phyloP scores from a whole-genome alignment of 2,888 invertebrate genomes.

The Masnerella sp. region DNA sequence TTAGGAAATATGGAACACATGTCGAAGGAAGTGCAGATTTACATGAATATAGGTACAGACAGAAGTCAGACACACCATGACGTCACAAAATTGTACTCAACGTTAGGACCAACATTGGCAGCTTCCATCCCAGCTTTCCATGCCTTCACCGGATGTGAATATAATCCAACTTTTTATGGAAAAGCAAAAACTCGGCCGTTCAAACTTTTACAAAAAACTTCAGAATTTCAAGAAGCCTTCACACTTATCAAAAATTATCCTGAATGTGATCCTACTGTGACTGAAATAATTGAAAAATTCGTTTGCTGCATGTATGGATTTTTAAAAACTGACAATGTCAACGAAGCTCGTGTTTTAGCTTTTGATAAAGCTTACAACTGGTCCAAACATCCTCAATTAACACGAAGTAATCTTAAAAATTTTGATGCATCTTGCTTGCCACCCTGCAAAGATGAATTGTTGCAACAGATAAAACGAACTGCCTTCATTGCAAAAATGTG shows the following conservation, averaged over 20 bases:
- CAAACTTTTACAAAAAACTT: conserved; percentile 19
- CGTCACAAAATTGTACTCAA: conserved; percentile 30
- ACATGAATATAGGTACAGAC: conserved; percentile 25
- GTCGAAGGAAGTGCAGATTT: conserved; percentile 27
- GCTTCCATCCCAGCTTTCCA: conserved; percentile 57
- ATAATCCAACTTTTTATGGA: conserved; percentile 59
- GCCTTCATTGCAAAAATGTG: conserved; percentile 61
- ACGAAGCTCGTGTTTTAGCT: conserved; percentile 22
- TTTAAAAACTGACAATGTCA: background rate
- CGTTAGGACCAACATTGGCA: conserved; percentile 34
- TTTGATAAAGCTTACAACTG: conserved; percentile 27
- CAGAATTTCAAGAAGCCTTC: conserved; percentile 41
- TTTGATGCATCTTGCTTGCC: conserved; percentile 62
- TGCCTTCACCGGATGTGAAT: conserved; percentile 62
- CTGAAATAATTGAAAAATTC: conserved; percentile 15
- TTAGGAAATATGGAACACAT: conserved; percentile 57
- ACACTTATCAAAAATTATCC: background rate
- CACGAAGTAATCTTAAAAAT: conserved; percentile 54
- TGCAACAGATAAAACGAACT: conserved; percentile 59
- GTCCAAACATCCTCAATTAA: conserved; percentile 14
- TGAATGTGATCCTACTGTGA: background rate
- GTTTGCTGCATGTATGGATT: conserved; percentile 19
- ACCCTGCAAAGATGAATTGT: conserved; percentile 63
- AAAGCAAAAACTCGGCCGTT: conserved; percentile 57
- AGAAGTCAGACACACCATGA: conserved; percentile 34